Base-by-base conservation (phyloP, 2,113 vertebrate genomes). In the Laticauda laticaudata region DNA sequence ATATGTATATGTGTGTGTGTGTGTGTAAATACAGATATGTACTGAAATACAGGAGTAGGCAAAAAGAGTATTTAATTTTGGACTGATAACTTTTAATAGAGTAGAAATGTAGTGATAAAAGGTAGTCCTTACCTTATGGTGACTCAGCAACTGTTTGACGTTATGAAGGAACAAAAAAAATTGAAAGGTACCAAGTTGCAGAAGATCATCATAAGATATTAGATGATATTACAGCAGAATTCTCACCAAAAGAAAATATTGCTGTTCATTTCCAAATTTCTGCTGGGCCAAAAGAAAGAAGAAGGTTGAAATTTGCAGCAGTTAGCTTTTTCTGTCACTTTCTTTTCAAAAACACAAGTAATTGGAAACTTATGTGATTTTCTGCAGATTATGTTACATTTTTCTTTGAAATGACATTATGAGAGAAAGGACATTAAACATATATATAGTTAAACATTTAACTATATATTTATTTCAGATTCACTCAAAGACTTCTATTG, bases 381-480 rank as follows among this genome's bases (percentile, higher is more conserved):
- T 89, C 48, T 11, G 12, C 56, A n/a, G 43, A 87, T 61, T 54
- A 9, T 59, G 34, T 90, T 11, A 56, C 12, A 5, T 53, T 2
- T 29, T 55, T 3, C 2, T 90, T 90, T 45, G 24, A 92, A 23
- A 24, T 86, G 5, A 9, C 61, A 69, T 7, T 45, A 1, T 34
- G 86, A 88, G 45, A 34, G 6, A 64, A 93, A 18, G 3, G 8
- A 29, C 21, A 85, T 39, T 39, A 39, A 39, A 39, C 34, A 39
- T 39, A 39, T 39, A 39, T 39, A 89, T 51, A 0, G 85, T 24
- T 55, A 92, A 95, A 95, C 96, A 94, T 92, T 92, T 92, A 59
- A 92, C 92, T 9, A 90, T 92, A 90, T 91, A 53, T 85, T 29
- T 24, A 24, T 91, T 96, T 90, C 90, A 94, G 94, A 89, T 86